These are phyloP conservation scores for Acleris sparsana DNA, from an alignment of 2,888 invertebrate genomes.

Conservation along the genomic window DNA sequence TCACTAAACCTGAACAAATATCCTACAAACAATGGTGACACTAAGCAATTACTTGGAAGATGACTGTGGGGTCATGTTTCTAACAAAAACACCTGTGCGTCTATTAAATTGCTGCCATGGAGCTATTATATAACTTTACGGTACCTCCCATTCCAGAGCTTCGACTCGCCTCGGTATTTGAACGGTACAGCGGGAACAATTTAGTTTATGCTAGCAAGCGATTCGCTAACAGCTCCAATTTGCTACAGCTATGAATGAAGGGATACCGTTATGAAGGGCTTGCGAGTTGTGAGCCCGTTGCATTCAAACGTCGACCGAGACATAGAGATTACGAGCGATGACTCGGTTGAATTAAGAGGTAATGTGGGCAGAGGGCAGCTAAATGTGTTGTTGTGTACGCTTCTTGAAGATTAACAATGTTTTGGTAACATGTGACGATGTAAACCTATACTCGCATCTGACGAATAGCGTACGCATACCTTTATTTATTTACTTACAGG, in stretches of 20 bases:
- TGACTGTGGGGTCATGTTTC: background rate
- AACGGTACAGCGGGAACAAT: constrained; percentile 34
- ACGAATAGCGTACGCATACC: no score
- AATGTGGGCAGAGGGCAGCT: no score
- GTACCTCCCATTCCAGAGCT: no score
- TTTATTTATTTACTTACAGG: no score
- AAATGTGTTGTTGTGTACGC: no score
- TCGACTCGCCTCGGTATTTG: constrained; percentile 13
- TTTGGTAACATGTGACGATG: no score
- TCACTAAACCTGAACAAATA: constrained; percentile 8
- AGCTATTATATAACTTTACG: background rate
- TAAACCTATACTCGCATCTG: no score
- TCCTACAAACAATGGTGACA: background rate
- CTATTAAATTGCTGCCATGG: background rate
- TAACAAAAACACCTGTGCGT: background rate
- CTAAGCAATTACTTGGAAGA: constrained; percentile 8
- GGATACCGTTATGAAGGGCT: constrained; percentile 59
- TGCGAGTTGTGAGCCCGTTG: background rate
- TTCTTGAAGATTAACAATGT: no score
- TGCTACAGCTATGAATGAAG: constrained; percentile 57
- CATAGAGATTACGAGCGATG: background rate
- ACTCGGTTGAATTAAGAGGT: no score
- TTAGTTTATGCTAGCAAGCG: constrained; percentile 30
- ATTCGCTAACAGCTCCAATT: constrained; percentile 52
- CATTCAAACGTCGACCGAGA: constrained; percentile 6